Evolutionary conservation across 2,113 vertebrate species (phyloP).

Genomic region (Myocastor coypus): DNA sequence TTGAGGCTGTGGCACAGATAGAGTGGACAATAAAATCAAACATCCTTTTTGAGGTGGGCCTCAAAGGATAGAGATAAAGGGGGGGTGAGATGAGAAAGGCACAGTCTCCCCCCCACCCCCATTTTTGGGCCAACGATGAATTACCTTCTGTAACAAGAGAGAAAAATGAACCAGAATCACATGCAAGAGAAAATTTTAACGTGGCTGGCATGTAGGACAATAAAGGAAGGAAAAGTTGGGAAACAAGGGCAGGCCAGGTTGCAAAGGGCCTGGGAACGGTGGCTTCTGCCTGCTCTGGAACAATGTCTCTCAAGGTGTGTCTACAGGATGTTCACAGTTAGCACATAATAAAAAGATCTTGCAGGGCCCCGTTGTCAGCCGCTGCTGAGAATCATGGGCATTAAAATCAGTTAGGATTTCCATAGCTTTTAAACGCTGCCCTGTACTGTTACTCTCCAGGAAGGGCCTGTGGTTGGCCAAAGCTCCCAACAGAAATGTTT

Average conservation of each 20-base stretch:
- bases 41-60: not conserved
- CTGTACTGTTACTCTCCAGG: not conserved
- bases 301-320: constrained; percentile 54
- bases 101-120: not conserved
- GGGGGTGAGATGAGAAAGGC: not conserved
- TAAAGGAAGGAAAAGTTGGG: constrained; percentile 55
- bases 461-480: constrained; percentile 51
- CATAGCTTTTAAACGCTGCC: constrained; percentile 44
- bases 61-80: constrained; percentile 3
- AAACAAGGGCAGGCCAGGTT: constrained; percentile 57
- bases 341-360: constrained; percentile 13
- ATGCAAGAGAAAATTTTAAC: not conserved
- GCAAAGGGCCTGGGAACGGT: constrained; percentile 70
- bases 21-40: constrained; percentile 19
- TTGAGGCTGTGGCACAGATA: not conserved
- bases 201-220: constrained; percentile 31
- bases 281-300: constrained; percentile 60
- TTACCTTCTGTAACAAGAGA: constrained; percentile 37
- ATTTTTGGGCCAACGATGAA: constrained; percentile 22
- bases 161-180: constrained; percentile 30
- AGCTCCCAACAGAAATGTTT: constrained; percentile 8
- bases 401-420: constrained; percentile 37
- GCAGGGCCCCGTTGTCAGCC: constrained; percentile 27
- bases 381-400: not conserved
- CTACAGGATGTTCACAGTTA: constrained; percentile 48